Conservation (phyloP, 2,888 invertebrate species). For the Hartigia nigra region DNA sequence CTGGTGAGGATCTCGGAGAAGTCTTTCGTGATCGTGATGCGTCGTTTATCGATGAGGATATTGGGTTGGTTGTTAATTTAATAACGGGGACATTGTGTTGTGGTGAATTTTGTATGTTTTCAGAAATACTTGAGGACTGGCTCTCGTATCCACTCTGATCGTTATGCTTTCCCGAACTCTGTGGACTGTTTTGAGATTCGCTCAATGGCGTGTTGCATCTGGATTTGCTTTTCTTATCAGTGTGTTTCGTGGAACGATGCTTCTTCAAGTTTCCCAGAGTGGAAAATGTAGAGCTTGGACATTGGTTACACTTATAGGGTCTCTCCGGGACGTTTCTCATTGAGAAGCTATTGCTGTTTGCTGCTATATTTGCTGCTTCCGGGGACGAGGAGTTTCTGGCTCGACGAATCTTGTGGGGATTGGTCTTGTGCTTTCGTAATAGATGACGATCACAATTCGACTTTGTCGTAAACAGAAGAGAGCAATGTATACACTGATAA, state of each 20-base stretch:
- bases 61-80: background rate
- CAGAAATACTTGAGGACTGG: constrained; percentile 56
- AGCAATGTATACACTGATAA: constrained; percentile 93
- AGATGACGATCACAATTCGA: constrained; percentile 97
- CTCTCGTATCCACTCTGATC: constrained; percentile 63
- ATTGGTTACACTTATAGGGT: constrained; percentile 83
- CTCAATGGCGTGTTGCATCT: constrained; percentile 56
- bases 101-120: constrained; percentile 33
- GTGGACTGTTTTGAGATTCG: constrained; percentile 49
- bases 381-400: constrained; percentile 65
- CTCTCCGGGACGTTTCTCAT: constrained; percentile 80
- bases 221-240: constrained; percentile 62
- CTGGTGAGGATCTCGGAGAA: constrained; percentile 59
- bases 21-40: constrained; percentile 46
- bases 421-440: constrained; percentile 84
- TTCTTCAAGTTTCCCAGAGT: constrained; percentile 83
- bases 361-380: constrained; percentile 61
- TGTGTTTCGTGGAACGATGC: constrained; percentile 80
- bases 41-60: constrained; percentile 30
- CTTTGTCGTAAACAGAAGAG: constrained; percentile 94
- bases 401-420: constrained; percentile 52
- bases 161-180: constrained; percentile 46
- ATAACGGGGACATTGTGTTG: background rate
- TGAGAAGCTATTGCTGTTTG: constrained; percentile 67
- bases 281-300: constrained; percentile 86